Conservation (phyloP, 2,888 invertebrate genomes). For the Cheiracanthium punctorium region DNA sequence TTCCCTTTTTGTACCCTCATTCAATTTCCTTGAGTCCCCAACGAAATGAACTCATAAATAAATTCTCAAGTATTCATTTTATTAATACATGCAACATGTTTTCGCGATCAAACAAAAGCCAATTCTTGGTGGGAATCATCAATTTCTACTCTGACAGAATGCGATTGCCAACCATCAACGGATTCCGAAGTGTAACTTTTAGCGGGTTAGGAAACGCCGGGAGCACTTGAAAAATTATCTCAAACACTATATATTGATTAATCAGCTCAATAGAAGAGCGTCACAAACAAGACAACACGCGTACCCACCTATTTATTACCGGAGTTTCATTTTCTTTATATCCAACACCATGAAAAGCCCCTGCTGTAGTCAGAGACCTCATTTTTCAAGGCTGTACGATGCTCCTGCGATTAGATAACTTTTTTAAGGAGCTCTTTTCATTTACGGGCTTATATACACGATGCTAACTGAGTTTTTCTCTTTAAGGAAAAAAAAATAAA, state of each 20-base stretch:
- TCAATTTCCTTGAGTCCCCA: no score
- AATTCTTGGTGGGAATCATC: no score
- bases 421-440: conserved; percentile 15
- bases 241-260: conserved; percentile 36
- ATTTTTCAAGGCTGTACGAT: conserved; percentile 40
- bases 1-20: no score
- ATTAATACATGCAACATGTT: no score
- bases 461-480: conserved; percentile 24
- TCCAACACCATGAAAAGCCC: conserved; percentile 48
- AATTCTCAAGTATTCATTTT: no score
- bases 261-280: conserved; percentile 12
- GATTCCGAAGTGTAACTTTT: no score
- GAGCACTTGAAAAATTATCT: background rate
- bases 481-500: conserved; percentile 5
- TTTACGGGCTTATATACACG: background rate
- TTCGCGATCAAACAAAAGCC: no score
- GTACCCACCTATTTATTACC: conserved; percentile 51
- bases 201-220: no score
- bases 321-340: conserved; percentile 6
- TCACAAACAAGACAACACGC: conserved; percentile 56
- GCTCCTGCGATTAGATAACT: conserved; percentile 28
- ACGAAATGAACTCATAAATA: no score
- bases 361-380: conserved; percentile 23
- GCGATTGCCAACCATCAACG: no score
- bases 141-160: no score